These are phyloP conservation scores for Dicrostonyx torquatus DNA, from an alignment of 2,797 vertebrate species.

Conservation along the genomic window DNA sequence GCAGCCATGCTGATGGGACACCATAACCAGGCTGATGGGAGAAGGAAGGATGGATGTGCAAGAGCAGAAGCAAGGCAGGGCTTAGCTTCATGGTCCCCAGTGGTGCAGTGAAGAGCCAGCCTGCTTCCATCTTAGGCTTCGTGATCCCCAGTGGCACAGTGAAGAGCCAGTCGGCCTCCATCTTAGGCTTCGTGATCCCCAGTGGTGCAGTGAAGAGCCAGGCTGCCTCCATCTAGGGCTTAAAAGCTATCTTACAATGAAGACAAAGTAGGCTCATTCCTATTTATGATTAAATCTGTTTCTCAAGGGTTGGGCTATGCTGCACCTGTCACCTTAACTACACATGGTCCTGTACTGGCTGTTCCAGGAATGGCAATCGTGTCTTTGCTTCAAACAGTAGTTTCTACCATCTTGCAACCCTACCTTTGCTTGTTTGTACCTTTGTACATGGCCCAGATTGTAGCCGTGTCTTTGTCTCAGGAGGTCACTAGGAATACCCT, in stretches of 20 bases:
- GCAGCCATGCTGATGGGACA: neutral
- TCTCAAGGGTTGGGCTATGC: neutral
- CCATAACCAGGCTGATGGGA: neutral
- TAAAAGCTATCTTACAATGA: neutral
- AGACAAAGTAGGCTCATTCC: neutral
- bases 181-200: neutral
- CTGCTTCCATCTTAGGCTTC: neutral
- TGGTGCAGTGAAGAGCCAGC: neutral
- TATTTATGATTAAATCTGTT: neutral
- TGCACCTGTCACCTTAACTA: neutral
- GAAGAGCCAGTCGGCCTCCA: too few relatives aligned
- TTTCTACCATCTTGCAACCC: neutral
- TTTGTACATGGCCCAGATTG: neutral
- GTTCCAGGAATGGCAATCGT: too few relatives aligned
- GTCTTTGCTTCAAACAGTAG: neutral
- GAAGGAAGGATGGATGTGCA: too few relatives aligned
- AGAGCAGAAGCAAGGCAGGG: neutral
- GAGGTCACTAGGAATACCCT: neutral
- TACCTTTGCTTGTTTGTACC: neutral
- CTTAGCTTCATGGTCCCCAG: neutral
- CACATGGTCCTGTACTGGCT: neutral
- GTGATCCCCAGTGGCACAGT: too few relatives aligned
- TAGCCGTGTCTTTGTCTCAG: neutral
- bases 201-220: too few relatives aligned
- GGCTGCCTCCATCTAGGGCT: neutral